Percentiles rank a stretch among this genome's conserved stretches.
phyloP scores from a whole-genome alignment of 2,113 vertebrate species.

The Platycercus adscitus region DNA sequence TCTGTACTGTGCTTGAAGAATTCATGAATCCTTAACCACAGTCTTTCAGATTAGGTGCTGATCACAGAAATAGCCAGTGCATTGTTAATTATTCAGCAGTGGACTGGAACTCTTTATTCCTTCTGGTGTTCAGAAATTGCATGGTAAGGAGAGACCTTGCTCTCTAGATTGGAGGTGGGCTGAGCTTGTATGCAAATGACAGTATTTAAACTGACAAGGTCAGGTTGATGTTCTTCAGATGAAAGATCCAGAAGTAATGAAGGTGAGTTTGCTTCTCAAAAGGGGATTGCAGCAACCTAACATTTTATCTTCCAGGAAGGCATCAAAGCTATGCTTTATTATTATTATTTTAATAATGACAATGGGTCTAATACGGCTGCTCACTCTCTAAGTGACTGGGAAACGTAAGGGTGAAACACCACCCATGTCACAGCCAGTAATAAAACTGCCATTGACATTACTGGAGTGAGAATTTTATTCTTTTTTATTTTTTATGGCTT shows the following conservation, averaged over 20 bases:
- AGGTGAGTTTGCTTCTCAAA: background rate
- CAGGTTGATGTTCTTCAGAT: background rate
- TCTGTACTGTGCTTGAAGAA: background rate
- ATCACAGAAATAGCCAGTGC: constrained; percentile 24
- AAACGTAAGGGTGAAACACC: background rate
- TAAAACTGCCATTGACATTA: background rate
- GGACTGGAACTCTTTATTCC: constrained; percentile 25
- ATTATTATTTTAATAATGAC: background rate
- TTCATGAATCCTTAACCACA: background rate
- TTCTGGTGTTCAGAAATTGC: background rate
- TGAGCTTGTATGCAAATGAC: background rate
- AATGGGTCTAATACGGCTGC: background rate
- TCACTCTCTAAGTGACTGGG: background rate
- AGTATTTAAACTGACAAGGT: background rate
- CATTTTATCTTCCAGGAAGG: background rate
- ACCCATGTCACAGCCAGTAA: background rate
- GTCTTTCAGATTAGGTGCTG: background rate
- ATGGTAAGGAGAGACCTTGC: background rate
- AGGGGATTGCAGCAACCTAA: background rate
- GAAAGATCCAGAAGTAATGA: background rate
- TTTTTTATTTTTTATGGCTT: background rate
- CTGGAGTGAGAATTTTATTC: background rate
- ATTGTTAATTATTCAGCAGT: constrained; percentile 55
- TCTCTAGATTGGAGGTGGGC: background rate
- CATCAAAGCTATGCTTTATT: background rate